These are phyloP conservation scores for Etheostoma spectabile DNA, from an alignment of 2,113 vertebrate species.

Conservation along the genomic window DNA sequence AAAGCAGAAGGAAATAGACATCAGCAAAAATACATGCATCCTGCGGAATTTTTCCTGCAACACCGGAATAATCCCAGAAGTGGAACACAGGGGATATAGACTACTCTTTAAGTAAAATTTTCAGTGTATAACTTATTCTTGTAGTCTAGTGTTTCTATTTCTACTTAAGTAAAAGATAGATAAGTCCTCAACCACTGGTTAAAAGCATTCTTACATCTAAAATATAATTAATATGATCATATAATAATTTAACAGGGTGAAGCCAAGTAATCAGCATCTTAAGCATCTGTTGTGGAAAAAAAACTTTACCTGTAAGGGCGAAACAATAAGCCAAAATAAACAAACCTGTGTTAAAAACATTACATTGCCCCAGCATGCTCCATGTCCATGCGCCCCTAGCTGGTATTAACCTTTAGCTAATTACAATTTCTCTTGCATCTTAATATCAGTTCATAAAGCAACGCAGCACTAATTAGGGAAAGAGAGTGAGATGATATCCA, in stretches of 20 bases:
- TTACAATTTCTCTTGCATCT: conserved; percentile 77
- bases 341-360: conserved; percentile 63
- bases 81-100: too few species aligned
- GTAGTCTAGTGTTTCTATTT: not conserved
- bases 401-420: conserved; percentile 79
- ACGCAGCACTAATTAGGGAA: conserved; percentile 72
- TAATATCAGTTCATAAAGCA: conserved; percentile 78
- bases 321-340: conserved; percentile 63
- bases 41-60: too few species aligned
- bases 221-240: conserved; percentile 23
- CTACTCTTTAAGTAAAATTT: not conserved
- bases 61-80: too few species aligned
- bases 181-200: not conserved
- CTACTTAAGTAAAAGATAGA: not conserved
- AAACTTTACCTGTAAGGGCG: conserved; percentile 37
- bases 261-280: conserved; percentile 18
- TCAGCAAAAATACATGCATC: too few species aligned
- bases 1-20: too few species aligned
- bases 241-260: conserved; percentile 2
- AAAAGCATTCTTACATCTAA: conserved; percentile 4
- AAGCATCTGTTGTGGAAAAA: conserved; percentile 53
- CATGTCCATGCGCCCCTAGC: conserved; percentile 69
- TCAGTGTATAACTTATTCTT: not conserved
- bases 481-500: conserved; percentile 76
- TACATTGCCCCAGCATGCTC: conserved; percentile 68